phyloP scores from a whole-genome alignment of 2,113 vertebrate species.

The Plecturocebus donacophilus region DNA sequence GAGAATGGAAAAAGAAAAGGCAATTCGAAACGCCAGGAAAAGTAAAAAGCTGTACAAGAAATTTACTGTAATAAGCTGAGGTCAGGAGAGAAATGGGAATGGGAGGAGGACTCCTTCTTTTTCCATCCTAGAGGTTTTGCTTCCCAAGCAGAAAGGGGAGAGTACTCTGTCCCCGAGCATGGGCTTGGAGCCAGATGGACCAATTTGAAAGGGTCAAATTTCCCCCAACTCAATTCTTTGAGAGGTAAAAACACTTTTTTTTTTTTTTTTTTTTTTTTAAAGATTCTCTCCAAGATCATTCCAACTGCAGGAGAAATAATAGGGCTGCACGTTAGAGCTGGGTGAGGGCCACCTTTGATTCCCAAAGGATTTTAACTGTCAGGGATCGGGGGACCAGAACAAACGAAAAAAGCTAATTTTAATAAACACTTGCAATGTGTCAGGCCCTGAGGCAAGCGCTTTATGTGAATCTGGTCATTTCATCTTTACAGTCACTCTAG shows the following conservation, averaged over 20 bases:
- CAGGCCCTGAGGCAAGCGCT: background rate
- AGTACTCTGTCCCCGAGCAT: no score
- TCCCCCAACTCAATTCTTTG: background rate
- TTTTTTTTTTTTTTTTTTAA: background rate
- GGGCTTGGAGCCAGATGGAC: background rate
- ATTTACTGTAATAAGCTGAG: background rate
- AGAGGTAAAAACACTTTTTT: background rate
- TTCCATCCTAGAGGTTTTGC: background rate
- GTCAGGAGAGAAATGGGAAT: background rate
- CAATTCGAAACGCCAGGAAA: background rate
- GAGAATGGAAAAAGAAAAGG: background rate
- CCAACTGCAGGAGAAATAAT: background rate
- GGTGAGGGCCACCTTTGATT: background rate
- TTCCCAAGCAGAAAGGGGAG: background rate
- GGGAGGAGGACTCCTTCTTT: background rate
- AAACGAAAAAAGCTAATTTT: background rate
- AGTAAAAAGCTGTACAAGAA: background rate
- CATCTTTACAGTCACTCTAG: background rate
- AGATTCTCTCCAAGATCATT: background rate
- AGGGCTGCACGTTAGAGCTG: background rate
- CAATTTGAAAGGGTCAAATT: background rate
- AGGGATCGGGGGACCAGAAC: background rate
- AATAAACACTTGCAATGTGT: no score
- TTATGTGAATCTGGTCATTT: background rate
- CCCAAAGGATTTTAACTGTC: background rate